Evolutionary conservation across 2,888 invertebrate genomes (phyloP).

Genomic region (Ophonus ardosiacus): DNA sequence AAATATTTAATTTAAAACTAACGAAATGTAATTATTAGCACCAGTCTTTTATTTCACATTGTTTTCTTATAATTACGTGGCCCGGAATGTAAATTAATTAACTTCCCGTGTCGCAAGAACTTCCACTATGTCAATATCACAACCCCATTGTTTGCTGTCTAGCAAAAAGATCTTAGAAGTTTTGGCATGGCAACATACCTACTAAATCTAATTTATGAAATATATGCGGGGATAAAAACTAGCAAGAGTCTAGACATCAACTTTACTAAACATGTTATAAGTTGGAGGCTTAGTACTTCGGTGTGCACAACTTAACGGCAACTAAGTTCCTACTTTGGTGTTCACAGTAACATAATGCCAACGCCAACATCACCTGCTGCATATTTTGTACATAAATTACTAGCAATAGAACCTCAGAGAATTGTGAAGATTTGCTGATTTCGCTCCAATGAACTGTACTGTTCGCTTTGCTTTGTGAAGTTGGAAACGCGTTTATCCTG

Average conservation of each 20-base stretch:
- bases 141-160: background rate
- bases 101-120: background rate
- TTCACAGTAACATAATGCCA: slow-evolving; percentile 1
- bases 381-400: slow-evolving; percentile 37
- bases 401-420: slow-evolving; percentile 12
- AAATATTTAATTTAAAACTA: background rate
- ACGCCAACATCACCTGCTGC: slow-evolving; percentile 8
- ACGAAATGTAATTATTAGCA: background rate
- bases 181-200: background rate
- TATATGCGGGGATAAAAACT: background rate
- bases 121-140: background rate
- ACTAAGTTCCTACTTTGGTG: slow-evolving; percentile 9
- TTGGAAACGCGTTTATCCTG: slow-evolving; percentile 25
- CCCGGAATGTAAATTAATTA: background rate
- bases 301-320: slow-evolving; percentile 11
- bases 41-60: background rate
- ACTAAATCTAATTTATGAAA: background rate
- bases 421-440: slow-evolving; percentile 46
- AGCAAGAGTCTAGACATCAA: slow-evolving; percentile 1
- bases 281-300: background rate
- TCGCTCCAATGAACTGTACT: background rate
- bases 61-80: background rate
- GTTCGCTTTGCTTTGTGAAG: background rate
- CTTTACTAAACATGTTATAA: slow-evolving; percentile 1
- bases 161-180: background rate